These are phyloP conservation scores for Enteromius viviparus DNA, from an alignment of 2,797 vertebrate species.

Conservation along the genomic window DNA sequence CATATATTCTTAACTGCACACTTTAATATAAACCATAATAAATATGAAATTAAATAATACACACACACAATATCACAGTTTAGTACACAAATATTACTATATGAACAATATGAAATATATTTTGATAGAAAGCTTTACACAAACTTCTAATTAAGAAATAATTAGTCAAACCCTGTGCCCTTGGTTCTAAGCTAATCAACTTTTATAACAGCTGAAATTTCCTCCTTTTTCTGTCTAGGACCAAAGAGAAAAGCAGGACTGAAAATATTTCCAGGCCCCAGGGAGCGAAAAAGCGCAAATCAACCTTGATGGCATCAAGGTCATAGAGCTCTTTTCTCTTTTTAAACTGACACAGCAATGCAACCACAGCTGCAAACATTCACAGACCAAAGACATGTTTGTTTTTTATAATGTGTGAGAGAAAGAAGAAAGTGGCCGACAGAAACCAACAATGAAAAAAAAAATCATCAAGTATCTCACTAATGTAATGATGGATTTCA, in stretches of 20 bases:
- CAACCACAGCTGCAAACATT: slow-evolving; percentile 41
- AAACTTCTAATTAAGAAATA: no score
- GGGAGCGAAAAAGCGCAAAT: slow-evolving; percentile 11
- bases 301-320: slow-evolving; percentile 37
- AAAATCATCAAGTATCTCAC: slow-evolving; percentile 39
- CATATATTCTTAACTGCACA: no score
- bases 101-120: no score
- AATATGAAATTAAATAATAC: no score
- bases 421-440: slow-evolving; percentile 24
- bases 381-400: slow-evolving; percentile 31
- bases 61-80: no score
- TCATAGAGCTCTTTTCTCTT: slow-evolving; percentile 15
- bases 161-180: no score
- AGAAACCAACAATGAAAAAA: slow-evolving; percentile 1
- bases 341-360: slow-evolving; percentile 36
- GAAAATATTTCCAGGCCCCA: slow-evolving; percentile 1
- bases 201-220: background rate
- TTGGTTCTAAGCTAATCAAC: background rate
- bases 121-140: no score
- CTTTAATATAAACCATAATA: no score
- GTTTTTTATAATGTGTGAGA: slow-evolving; percentile 18
- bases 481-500: slow-evolving; percentile 63
- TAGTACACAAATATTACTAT: no score
- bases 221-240: background rate
- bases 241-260: background rate